Conservation (phyloP, 2,888 invertebrate species). For the Apotomis turbidana region DNA sequence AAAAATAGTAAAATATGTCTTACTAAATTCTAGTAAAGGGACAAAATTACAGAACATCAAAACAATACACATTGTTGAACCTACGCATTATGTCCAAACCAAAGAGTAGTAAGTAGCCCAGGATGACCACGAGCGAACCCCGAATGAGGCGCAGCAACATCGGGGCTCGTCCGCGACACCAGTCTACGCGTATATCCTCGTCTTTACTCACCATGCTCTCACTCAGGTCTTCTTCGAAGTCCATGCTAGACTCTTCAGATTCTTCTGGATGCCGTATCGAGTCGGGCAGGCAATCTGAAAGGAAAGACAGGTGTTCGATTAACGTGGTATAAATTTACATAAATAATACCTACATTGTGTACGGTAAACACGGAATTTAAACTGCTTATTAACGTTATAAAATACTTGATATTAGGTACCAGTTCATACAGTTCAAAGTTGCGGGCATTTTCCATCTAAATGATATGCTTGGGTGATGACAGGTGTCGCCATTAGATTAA, state of each 20-base stretch:
- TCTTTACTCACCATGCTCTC: conserved; percentile 14
- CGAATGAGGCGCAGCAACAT: not conserved
- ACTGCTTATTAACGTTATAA: too few relatives aligned
- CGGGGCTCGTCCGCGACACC: not conserved
- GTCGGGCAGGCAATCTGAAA: conserved; percentile 16
- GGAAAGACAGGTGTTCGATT: not conserved
- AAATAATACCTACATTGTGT: too few relatives aligned
- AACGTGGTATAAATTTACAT: too few relatives aligned
- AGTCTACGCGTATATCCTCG: not conserved
- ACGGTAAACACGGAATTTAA: too few relatives aligned
- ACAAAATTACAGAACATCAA: conserved; percentile 19
- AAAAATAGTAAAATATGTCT: too few relatives aligned
- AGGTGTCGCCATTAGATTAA: too few relatives aligned
- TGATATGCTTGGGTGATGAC: too few relatives aligned
- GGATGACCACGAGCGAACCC: not conserved
- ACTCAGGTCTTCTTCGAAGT: conserved; percentile 25
- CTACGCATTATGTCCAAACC: not conserved
- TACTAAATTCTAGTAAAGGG: conserved; percentile 17
- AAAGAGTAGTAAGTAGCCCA: conserved; percentile 1
- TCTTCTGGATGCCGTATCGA: conserved; percentile 7
- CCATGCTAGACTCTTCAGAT: conserved; percentile 14
- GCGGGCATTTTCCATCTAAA: too few relatives aligned
- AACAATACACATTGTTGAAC: not conserved
- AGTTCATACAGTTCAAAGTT: too few relatives aligned
- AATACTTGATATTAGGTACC: too few relatives aligned